Percentiles rank a stretch among this genome's conserved stretches.
Conservation (phyloP, 1,140 invertebrate genomes). For the Drosophila sechellia region DNA sequence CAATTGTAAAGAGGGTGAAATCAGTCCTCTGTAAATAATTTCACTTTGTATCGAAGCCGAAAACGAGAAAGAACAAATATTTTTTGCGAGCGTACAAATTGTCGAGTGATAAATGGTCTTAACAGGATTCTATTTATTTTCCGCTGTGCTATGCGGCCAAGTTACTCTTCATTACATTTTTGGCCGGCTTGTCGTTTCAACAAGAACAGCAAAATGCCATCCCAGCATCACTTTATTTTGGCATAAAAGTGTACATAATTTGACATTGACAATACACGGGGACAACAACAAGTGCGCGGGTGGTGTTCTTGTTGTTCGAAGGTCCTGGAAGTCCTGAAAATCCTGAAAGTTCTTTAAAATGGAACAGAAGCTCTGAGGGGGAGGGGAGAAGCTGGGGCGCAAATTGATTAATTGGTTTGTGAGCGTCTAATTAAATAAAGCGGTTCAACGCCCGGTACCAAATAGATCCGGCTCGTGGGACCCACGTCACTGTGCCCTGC, state of each 20-base stretch:
- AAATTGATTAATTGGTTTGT: constrained; percentile 83
- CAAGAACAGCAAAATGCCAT: constrained; percentile 3
- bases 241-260: constrained; percentile 80
- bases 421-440: constrained; percentile 83
- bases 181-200: constrained; percentile 1
- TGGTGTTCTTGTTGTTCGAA: background rate
- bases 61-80: constrained; percentile 11
- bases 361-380: no score
- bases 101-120: constrained; percentile 79
- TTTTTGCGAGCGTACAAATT: constrained; percentile 63
- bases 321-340: constrained; percentile 3
- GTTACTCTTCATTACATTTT: constrained; percentile 55
- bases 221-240: constrained; percentile 67
- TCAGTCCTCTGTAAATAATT: constrained; percentile 82
- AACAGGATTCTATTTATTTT: constrained; percentile 75
- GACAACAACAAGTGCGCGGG: constrained; percentile 10
- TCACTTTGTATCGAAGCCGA: constrained; percentile 69
- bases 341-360: constrained; percentile 4
- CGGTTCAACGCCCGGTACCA: constrained; percentile 53
- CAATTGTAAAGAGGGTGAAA: constrained; percentile 71
- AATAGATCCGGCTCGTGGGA: constrained; percentile 62
- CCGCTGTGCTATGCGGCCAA: constrained; percentile 24
- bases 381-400: background rate
- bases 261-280: constrained; percentile 72
- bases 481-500: constrained; percentile 55